Percentiles rank a stretch among this genome's conserved stretches.
These are phyloP conservation scores for Lates calcarifer DNA, from an alignment of 2,113 vertebrate species.

Conservation along the genomic window DNA sequence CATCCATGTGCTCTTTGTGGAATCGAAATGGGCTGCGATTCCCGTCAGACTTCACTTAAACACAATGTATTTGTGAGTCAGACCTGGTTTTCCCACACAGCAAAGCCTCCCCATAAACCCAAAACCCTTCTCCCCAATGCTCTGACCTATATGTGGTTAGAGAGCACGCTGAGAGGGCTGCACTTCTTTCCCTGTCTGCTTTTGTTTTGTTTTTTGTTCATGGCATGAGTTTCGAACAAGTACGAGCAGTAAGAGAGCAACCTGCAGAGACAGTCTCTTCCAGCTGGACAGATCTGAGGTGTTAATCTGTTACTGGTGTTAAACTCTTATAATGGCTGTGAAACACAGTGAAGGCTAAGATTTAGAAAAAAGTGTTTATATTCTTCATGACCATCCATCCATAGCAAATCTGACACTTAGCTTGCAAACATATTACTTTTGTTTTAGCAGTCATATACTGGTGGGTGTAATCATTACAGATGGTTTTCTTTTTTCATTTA, in stretches of 20 bases:
- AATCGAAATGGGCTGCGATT: not conserved
- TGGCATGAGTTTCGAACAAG: not conserved
- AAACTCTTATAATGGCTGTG: not conserved
- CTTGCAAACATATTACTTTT: not conserved
- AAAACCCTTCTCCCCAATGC: not conserved
- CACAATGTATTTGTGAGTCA: not conserved
- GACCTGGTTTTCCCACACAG: slow-evolving; percentile 8
- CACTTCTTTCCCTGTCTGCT: not conserved
- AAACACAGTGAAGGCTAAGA: not conserved
- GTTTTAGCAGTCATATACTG: not conserved
- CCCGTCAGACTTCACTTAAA: not conserved
- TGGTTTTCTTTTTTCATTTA: no score
- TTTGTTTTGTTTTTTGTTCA: not conserved
- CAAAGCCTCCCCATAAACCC: not conserved
- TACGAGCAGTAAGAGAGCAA: not conserved
- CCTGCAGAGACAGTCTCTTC: not conserved
- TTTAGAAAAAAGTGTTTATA: not conserved
- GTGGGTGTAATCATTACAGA: no score
- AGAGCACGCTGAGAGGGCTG: not conserved
- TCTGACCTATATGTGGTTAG: not conserved
- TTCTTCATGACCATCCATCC: no score
- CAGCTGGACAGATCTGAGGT: not conserved
- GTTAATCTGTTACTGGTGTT: no score
- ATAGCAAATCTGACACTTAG: not conserved
- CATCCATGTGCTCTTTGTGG: not conserved